phyloP scores from a whole-genome alignment of 2,797 vertebrate genomes.

The Lithobates pipiens region DNA sequence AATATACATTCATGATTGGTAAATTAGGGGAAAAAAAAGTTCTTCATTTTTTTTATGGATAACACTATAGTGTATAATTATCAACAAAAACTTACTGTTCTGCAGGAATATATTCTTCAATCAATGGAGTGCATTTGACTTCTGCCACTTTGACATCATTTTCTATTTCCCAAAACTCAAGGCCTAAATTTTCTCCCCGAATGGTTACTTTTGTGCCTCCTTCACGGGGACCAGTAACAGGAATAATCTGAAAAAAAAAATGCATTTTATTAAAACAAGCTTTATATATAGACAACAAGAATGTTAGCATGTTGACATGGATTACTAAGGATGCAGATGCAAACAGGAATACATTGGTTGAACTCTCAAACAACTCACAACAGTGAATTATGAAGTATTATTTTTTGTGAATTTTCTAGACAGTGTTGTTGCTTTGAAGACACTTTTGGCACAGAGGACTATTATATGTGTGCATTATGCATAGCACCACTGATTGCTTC shows the following conservation, averaged over 20 bases:
- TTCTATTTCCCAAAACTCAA: conserved; percentile 93
- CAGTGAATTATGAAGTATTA: background rate
- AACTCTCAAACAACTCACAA: background rate
- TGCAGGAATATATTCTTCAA: conserved; percentile 94
- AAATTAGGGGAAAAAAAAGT: background rate
- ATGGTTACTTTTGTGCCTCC: conserved; percentile 96
- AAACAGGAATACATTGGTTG: background rate
- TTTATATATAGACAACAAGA: background rate
- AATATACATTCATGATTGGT: too few relatives aligned
- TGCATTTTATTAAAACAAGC: background rate
- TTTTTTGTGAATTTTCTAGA: background rate
- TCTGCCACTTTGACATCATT: conserved; percentile 91
- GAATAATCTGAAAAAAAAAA: conserved; percentile 83
- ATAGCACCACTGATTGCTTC: background rate
- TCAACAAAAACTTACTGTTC: conserved; percentile 89
- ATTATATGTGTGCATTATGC: background rate
- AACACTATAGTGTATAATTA: background rate
- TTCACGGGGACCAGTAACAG: conserved; percentile 91
- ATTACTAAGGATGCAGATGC: background rate
- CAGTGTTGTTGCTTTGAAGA: background rate
- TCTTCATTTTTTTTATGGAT: background rate
- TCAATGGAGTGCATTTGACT: conserved; percentile 92
- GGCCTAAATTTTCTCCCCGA: conserved; percentile 93
- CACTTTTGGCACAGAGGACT: too few relatives aligned
- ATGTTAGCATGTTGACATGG: background rate